Evolutionary conservation across 1,140 invertebrate species (phyloP).

Genomic region (Leguminivora glycinivorella): DNA sequence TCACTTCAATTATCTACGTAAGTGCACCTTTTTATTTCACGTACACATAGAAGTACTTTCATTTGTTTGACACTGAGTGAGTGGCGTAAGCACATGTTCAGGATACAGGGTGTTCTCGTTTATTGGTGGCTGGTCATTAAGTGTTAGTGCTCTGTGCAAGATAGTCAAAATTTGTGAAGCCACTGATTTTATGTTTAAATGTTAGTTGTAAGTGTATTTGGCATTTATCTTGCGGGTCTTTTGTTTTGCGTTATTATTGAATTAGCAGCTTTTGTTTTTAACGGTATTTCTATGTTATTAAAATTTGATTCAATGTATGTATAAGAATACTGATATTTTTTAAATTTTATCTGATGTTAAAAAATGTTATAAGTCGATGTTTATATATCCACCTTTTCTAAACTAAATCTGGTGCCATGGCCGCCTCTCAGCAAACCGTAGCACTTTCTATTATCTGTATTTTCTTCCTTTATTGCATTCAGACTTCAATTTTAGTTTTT

Average conservation of each 20-base stretch:
- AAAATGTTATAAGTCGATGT: slow-evolving; percentile 24
- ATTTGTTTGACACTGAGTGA: slow-evolving; percentile 25
- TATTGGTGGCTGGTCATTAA: slow-evolving; percentile 33
- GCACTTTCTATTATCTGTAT: slow-evolving; percentile 30
- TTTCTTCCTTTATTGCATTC: slow-evolving; percentile 29
- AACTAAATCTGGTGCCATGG: slow-evolving; percentile 13
- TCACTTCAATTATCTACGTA: slow-evolving; percentile 54
- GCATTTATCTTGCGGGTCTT: slow-evolving; percentile 40
- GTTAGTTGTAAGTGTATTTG: slow-evolving; percentile 32
- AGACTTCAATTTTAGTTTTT: slow-evolving; percentile 24
- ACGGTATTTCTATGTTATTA: slow-evolving; percentile 31
- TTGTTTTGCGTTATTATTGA: slow-evolving; percentile 3
- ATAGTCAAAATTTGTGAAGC: slow-evolving; percentile 19
- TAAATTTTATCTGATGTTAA: slow-evolving; percentile 28
- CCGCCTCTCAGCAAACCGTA: neutral
- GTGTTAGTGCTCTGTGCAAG: slow-evolving; percentile 9
- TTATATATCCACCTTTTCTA: slow-evolving; percentile 9
- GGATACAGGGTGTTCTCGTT: slow-evolving; percentile 26
- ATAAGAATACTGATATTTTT: slow-evolving; percentile 1
- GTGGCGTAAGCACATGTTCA: neutral
- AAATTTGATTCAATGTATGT: slow-evolving; percentile 29
- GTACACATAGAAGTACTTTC: slow-evolving; percentile 49
- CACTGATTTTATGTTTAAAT: slow-evolving; percentile 30
- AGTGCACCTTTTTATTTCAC: slow-evolving; percentile 37
- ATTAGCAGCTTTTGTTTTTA: slow-evolving; percentile 12